Evolutionary conservation across 2,113 vertebrate species (phyloP), one percentile per base, ranked within the genome.

Genomic region (Colius striatus): DNA sequence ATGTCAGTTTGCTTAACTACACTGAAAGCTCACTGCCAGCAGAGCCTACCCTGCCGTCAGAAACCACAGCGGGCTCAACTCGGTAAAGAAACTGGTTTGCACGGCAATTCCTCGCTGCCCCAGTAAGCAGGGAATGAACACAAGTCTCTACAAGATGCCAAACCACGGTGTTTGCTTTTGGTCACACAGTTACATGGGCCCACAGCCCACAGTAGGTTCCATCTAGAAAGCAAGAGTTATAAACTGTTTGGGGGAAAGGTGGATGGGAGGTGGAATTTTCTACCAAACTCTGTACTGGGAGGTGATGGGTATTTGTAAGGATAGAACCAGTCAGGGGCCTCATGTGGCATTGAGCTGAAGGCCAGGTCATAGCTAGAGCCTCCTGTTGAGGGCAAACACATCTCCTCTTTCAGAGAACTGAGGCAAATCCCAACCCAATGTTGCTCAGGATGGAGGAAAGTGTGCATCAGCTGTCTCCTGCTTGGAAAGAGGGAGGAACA

Each of bases 321-420:
- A 53, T 25, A 71, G 55, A 87, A 36, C 1, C 76, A 77, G 53
- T 8, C 63, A 47, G 20, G n/a, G 54, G 23, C 27, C 87, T 62
- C 12, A 14, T 1, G 14, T 7, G 17, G 26, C 10, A 6, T 17
- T 17, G 23, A 90, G 32, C 27, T 25, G 30, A 53, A 77, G 32
- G 41, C 32, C 57, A 15, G 67, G 21, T 27, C 45, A 10, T 29
- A 23, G 84, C 4, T 19, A 26, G 20, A 88, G 60, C 25, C 53
- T 62, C 53, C 43, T 0, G 0, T 0, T 0, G 5, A 63, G 50
- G 38, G 11, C 71, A 67, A 50, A 87, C 36, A 21, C 68, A 76
- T 50, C 50, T 67, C 30, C 14, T 51, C 48, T 62, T n/a, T 30
- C 4, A 38, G 50, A 25, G 15, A 41, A 36, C 34, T 2, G 60